Evolutionary conservation across 2,888 invertebrate species (phyloP).

Genomic region (Kryphioiulus occultus): DNA sequence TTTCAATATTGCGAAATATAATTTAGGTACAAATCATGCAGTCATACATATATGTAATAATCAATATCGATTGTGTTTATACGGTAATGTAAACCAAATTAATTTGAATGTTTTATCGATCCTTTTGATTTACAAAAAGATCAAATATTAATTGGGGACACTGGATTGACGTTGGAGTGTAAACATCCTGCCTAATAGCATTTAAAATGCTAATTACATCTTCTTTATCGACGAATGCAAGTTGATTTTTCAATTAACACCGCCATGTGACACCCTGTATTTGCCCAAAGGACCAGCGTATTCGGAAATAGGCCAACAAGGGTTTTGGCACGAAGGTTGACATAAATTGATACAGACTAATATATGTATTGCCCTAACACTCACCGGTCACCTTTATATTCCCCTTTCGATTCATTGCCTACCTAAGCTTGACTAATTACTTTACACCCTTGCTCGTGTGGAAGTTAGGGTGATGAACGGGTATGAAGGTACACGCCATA

Average conservation of each 20-base stretch:
- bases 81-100: too few relatives aligned
- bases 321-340: not conserved
- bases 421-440: not conserved
- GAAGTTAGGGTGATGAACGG: not conserved
- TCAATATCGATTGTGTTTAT: too few relatives aligned
- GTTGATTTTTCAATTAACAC: too few relatives aligned
- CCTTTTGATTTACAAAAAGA: not conserved
- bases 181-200: too few relatives aligned
- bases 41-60: too few relatives aligned
- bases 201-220: not conserved
- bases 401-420: not conserved
- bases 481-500: not conserved
- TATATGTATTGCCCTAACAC: not conserved
- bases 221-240: too few relatives aligned
- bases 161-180: too few relatives aligned
- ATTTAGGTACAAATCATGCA: too few relatives aligned
- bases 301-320: not conserved
- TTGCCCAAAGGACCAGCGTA: not conserved
- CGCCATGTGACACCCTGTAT: not conserved
- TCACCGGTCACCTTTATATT: not conserved
- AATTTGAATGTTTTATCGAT: not conserved
- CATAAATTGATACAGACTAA: conserved; percentile 1
- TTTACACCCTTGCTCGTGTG: not conserved
- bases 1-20: too few relatives aligned
- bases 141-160: too few relatives aligned